Conservation (phyloP, 2,888 invertebrate species). For the Baccha elongata region DNA sequence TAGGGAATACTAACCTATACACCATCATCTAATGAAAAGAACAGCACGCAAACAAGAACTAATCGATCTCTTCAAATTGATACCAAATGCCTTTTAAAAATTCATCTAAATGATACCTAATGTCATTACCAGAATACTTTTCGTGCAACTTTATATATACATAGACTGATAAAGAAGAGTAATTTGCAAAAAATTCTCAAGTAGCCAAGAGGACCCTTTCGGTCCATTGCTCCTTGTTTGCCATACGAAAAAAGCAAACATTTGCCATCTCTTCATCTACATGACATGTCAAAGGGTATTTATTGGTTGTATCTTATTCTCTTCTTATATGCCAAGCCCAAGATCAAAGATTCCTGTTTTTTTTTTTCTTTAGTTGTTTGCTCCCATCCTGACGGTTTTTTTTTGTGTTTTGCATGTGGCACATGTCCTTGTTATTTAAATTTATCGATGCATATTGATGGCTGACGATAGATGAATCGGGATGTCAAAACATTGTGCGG, state of each 20-base stretch:
- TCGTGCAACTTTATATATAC: constrained; percentile 10
- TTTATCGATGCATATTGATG: constrained; percentile 73
- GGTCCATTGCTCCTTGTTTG: constrained; percentile 56
- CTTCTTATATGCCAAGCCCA: constrained; percentile 30
- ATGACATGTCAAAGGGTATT: constrained; percentile 56
- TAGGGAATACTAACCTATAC: too few relatives aligned
- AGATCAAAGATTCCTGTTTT: constrained; percentile 62
- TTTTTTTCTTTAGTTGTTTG: constrained; percentile 21
- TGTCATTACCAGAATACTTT: constrained; percentile 40
- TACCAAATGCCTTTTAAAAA: constrained; percentile 5
- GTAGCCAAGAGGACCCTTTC: constrained; percentile 26
- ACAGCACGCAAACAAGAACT: too few relatives aligned
- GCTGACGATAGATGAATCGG: constrained; percentile 57
- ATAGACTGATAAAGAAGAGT: constrained; percentile 6
- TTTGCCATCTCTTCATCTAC: constrained; percentile 39
- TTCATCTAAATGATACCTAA: neutral
- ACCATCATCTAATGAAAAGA: too few relatives aligned
- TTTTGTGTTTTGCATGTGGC: constrained; percentile 63
- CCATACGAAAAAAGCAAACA: constrained; percentile 61
- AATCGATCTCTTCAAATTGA: too few relatives aligned
- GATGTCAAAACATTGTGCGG: constrained; percentile 69
- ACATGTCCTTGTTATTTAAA: constrained; percentile 73
- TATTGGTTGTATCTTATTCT: constrained; percentile 59
- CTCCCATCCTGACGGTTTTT: constrained; percentile 19
- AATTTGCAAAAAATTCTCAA: constrained; percentile 41